Evolutionary conservation across 2,888 invertebrate species (phyloP).

Genomic region (Disparrhopalites patrizii): DNA sequence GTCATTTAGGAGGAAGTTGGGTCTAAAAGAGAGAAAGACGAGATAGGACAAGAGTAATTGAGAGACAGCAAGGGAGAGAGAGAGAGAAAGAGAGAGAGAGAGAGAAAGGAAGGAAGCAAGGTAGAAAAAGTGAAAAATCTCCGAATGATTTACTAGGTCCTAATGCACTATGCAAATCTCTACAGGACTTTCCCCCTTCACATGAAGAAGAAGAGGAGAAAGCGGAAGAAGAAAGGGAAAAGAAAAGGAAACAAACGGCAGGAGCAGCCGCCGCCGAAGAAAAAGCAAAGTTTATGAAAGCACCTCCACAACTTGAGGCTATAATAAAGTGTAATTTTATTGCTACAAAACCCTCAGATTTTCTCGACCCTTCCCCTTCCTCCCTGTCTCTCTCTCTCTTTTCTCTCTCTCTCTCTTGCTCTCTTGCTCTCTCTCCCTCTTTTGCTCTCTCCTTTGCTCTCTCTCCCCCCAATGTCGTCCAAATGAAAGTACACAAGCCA

Average conservation of each 20-base stretch:
- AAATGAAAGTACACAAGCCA: slow-evolving; percentile 10
- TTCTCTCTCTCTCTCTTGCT: slow-evolving; percentile 24
- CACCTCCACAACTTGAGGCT: slow-evolving; percentile 46
- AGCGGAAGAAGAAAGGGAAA: slow-evolving; percentile 28
- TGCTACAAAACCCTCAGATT: slow-evolving; percentile 44
- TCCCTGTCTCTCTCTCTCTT: neutral
- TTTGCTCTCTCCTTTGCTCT: too few relatives aligned
- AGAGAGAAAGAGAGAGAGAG: slow-evolving; percentile 1
- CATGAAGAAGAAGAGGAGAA: neutral
- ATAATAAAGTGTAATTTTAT: slow-evolving; percentile 49
- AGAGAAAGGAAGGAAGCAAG: neutral
- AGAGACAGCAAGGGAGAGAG: neutral
- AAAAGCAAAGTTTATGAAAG: slow-evolving; percentile 45
- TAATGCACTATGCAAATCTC: too few relatives aligned
- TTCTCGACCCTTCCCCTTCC: slow-evolving; percentile 17
- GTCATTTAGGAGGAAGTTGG: too few relatives aligned
- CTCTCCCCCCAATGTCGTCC: neutral
- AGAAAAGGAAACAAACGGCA: too few relatives aligned
- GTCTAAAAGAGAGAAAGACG: too few relatives aligned
- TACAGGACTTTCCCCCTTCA: too few relatives aligned
- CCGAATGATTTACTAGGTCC: too few relatives aligned
- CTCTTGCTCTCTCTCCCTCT: slow-evolving; percentile 27
- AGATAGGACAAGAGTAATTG: neutral
- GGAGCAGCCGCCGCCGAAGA: too few relatives aligned
- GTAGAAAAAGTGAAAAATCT: neutral